Base-by-base conservation (phyloP, 2,113 vertebrate species). In the Caranx ignobilis region DNA sequence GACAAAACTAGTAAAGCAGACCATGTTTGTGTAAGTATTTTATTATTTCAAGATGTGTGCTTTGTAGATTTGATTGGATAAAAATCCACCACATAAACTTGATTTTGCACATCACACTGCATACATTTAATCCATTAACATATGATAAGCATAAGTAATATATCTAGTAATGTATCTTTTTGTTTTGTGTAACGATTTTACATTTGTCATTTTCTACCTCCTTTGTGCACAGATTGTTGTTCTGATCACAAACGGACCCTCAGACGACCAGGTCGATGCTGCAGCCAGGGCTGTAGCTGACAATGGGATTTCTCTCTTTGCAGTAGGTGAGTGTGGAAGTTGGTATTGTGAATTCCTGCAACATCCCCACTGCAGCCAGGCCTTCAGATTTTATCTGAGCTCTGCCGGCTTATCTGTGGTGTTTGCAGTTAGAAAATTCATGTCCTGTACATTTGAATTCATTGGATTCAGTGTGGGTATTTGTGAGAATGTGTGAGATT, bases 181-280 rank as follows among this genome's bases (percentile, higher is more conserved):
- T 13, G 11, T 60, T 31, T 45, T 35, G 6, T 37, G 32, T 32
- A 37, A 41, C 26, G 4, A 35, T 8, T 3, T 31, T 9, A 3
- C 4, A 26, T 41, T 4, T 55, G 5, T n/a, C 3, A n/a, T 61
- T 50, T 16, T n/a, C 1, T 67, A n/a, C 73, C 39, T 76, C 12
- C 10, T 50, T 26, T 15, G 55, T 66, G 67, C 59, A 45, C 86
- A 98, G 97, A 94, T 96, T 18, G 84, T 93, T 2, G 78, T 97
- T 74, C 79, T 97, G 88, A 91, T 98, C 85, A 96, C 95, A 0
- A 95, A 95, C 4, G 96, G 95, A 19, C 96, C 89, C 72, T 97
- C 96, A 0, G 60, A 93, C 0, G 96, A 97, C 79, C 79, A 82
- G 0, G 85, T 96, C 0, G 95, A 95, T 5, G 90, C 87, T 0